Base-by-base conservation (phyloP, 1,140 invertebrate genomes). In the Piezodorus guildinii region DNA sequence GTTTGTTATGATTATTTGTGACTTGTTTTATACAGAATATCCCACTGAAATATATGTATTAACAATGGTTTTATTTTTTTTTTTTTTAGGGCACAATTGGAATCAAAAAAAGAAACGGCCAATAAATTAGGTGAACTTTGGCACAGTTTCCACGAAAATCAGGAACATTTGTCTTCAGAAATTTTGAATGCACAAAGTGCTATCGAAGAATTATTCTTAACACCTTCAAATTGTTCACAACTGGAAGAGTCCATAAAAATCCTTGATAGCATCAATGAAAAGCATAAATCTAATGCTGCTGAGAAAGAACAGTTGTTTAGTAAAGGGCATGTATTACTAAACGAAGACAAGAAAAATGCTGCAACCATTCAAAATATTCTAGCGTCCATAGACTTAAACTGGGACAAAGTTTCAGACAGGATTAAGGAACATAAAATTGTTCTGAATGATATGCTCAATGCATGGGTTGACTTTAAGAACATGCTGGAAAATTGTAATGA, bases 281-380 rank as follows among this genome's bases (percentile, higher is more conserved):
- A 79, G 5, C 77, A 82, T 43, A 77, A 80, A 44, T 70, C 74
- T 19, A 73, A 76, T 25, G 72, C 75, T 9, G 71, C 73, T 17
- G 68, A 79, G 0, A 85, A 84, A 70, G 77, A 84, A 54, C 75
- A 78, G 58, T 74, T 88, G 1, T 79, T 83, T 43, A 80, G 83
- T 69, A 83, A 91, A 76, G 89, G 87, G 1, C 77, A 85, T 19
- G 77, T 83, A 60, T 73, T 93, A 44, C 86, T 91, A 79, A 84
- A 86, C 69, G 84, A 88, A 74, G 90, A 92, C 74, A 84, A 88
- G 67, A 81, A 82, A 27, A 87, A 86, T 68, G 84, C 86, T 72
- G 82, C 84, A 4, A 81, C 82, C 3, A 85, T 92, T 63, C 90
- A 93, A 74, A 86, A 86, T 64, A 82, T 84, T 44, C 71, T 93